Base-by-base conservation (phyloP, 2,113 vertebrate genomes). In the Genyomyrus donnyi region DNA sequence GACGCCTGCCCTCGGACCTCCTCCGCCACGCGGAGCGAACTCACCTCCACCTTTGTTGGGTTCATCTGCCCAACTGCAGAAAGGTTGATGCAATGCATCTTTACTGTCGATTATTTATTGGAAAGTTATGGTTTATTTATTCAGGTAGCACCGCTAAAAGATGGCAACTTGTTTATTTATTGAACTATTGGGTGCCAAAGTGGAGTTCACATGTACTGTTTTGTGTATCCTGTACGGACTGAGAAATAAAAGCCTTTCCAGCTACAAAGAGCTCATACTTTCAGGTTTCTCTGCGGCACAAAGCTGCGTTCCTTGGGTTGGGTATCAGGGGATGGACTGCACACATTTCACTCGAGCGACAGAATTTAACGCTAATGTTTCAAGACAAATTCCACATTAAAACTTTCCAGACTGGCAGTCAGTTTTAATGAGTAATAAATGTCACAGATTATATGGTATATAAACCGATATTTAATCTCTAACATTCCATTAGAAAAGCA, bases 101-200 rank as follows among this genome's bases (percentile, higher is more conserved):
- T 93, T 94, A 91, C 93, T 94, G 92, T 95, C 93, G 94, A 94
- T 95, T 92, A 96, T 96, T 96, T 96, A 96, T 96, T 96, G 92
- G 93, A 91, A 94, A 95, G 94, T 95, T 94, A 94, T 94, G 94
- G 89, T 95, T 94, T 94, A 96, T 96, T 96, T 96, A 96, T 96
- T 95, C 95, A 96, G 94, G 94, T 91, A 92, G 93, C 90, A 90
- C 93, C 90, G 49, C 13, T 35, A 94, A 91, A 92, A 91, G 95
- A 39, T 7, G 66, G 89, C 93, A 93, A 88, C 89, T 85, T 70
- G 89, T 94, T 94, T 95, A 94, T 95, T 95, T 94, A 95, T 93
- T 92, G 93, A 95, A 95, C 93, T 92, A 93, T 93, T 80, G 89
- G 95, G 95, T 96, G 96, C 95, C 96, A 96, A 96, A 94, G 94